Conservation (phyloP, 1,140 invertebrate genomes). For the Ceratina japonica region DNA sequence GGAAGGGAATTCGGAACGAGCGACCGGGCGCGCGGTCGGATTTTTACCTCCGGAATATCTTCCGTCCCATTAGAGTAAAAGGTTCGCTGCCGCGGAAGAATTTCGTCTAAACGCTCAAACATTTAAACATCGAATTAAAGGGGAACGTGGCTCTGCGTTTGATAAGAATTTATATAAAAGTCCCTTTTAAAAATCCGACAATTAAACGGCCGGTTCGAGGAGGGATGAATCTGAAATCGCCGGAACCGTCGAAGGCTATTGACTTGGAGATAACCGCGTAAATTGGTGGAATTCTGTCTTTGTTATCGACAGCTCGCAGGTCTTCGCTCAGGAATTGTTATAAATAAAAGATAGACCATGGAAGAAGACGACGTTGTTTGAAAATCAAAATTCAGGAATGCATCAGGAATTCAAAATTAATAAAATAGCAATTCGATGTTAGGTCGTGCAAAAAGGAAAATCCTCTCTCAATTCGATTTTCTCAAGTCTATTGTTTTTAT, state of each 20-base stretch:
- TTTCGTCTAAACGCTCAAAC: not conserved
- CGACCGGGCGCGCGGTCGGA: not conserved
- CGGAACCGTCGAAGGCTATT: not conserved
- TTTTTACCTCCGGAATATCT: not conserved
- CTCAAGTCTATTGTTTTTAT: no score
- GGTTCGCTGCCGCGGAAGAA: not conserved
- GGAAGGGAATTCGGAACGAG: not conserved
- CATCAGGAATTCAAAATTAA: not conserved
- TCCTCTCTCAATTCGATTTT: no score
- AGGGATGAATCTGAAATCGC: not conserved
- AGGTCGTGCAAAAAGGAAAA: not conserved
- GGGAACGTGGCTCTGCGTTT: no score
- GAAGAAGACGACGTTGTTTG: not conserved
- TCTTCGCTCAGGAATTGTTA: not conserved
- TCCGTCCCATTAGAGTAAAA: not conserved
- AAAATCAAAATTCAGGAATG: not conserved
- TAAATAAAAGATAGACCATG: constrained; percentile 20
- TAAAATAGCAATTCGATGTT: not conserved
- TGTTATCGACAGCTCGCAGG: not conserved
- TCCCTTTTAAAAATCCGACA: no score
- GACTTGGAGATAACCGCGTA: constrained; percentile 14
- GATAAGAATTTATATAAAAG: no score
- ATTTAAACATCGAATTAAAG: no score
- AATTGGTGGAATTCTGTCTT: constrained; percentile 21
- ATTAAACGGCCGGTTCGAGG: not conserved